Base-by-base conservation (phyloP, 2,113 vertebrate genomes). In the Chascanopsetta lugubris region DNA sequence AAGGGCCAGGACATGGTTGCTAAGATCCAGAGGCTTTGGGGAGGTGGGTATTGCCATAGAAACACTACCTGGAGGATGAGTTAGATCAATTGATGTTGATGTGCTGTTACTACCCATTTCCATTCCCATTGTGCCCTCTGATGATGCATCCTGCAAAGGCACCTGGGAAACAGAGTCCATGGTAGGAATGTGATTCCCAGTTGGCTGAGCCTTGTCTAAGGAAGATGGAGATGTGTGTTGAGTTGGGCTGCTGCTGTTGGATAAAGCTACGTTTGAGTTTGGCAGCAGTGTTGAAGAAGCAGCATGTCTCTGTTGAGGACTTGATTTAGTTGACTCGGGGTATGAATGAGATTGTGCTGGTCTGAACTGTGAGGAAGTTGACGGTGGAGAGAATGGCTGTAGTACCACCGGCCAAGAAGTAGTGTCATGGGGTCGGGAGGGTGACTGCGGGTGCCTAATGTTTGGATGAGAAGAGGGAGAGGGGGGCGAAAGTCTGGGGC, bases 1-100 rank as follows among this genome's bases (percentile, higher is more conserved):
- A 65, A 89, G 80, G 24, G 88, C 87, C 59, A 89, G 69, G 18
- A 89, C 87, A 20, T 85, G 86, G 75, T 86, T 90, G 75, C 90
- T 91, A 42, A 91, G 87, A 82, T 91, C 90, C 8, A 90, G 86
- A 49, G 90, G 90, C 68, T 88, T 90, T 1, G 88, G 88, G 22
- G 87, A 90, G 71, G 82, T 83, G n/a, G 87, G 64, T 40, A 75
- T 64, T 26, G 75, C 69, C 34, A 75, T 18, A 45, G 78, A 32
- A 50, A 72, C 67, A 20, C 61, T 55, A 68, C 62, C 67, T 69
- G 83, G 82, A 66, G 72, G 32, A 6, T 73, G 78, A 77, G 75
- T 85, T 69, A 61, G 55, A 56, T 87, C 83, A 48, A 61, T 26
- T 26, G 83, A 73, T 29, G 53, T 47, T 24, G 79, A 51, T 27